These are phyloP conservation scores for Drosophila melanosoma DNA, from an alignment of 2,888 invertebrate genomes.

Conservation along the genomic window DNA sequence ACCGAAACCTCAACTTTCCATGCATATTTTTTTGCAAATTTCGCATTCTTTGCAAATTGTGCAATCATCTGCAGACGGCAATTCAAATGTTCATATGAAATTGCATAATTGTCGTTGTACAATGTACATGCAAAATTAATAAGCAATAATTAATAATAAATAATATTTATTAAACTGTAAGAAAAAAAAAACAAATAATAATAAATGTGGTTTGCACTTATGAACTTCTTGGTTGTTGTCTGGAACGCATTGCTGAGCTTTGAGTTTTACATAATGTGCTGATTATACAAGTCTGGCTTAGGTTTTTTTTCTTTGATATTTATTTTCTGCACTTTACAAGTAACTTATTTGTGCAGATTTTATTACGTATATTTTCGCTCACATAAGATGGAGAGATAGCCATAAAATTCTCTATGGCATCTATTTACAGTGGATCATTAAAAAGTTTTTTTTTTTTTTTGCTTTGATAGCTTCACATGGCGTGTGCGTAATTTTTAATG, in stretches of 20 bases:
- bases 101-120: constrained; percentile 47
- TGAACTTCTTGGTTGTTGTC: neutral
- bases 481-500: constrained; percentile 45
- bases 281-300: neutral
- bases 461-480: constrained; percentile 9
- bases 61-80: constrained; percentile 32
- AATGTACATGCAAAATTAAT: constrained; percentile 18
- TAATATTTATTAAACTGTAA: constrained; percentile 8
- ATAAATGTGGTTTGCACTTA: neutral
- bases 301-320: neutral
- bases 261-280: constrained; percentile 1
- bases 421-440: neutral
- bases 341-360: neutral
- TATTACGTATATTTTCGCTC: neutral
- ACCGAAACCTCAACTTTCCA: constrained; percentile 20
- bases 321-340: neutral
- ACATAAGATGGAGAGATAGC: neutral
- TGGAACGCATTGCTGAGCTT: neutral
- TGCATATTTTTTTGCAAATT: constrained; percentile 34
- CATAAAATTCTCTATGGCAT: neutral
- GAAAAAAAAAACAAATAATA: neutral
- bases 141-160: constrained; percentile 27
- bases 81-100: constrained; percentile 17
- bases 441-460: constrained; percentile 1
- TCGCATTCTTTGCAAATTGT: constrained; percentile 50